A percentile compares a stretch with the other conserved stretches of the same genome.
These are phyloP conservation scores for Ectropis grisescens DNA, from an alignment of 1,140 invertebrate genomes.

Conservation along the genomic window DNA sequence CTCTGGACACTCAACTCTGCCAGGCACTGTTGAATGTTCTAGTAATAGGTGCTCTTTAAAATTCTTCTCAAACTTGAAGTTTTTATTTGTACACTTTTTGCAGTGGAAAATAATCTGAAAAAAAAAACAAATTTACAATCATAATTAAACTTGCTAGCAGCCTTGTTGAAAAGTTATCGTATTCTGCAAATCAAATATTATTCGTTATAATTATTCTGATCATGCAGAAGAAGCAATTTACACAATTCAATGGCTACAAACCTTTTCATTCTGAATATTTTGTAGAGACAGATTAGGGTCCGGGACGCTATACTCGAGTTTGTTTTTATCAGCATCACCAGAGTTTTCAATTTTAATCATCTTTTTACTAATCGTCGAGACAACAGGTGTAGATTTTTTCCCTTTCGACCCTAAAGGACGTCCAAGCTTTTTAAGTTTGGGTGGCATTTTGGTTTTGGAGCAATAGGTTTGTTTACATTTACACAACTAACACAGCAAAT, in stretches of 20 bases:
- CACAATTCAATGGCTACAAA: not conserved
- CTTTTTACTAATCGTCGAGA: too few relatives aligned
- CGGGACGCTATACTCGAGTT: too few relatives aligned
- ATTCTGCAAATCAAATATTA: not conserved
- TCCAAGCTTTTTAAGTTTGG: constrained; percentile 23
- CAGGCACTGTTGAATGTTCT: constrained; percentile 41
- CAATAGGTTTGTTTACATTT: constrained; percentile 7
- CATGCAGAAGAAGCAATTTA: not conserved
- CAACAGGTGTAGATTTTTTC: not conserved
- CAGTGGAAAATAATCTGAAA: constrained; percentile 30
- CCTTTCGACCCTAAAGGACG: not conserved
- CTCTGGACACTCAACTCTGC: constrained; percentile 32
- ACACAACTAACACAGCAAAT: constrained; percentile 1
- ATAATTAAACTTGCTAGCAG: too few relatives aligned
- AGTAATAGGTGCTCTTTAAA: constrained; percentile 27
- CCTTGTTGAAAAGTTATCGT: too few relatives aligned
- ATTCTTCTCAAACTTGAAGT: constrained; percentile 40
- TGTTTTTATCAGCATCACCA: not conserved
- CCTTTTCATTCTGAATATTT: not conserved
- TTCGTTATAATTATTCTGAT: not conserved
- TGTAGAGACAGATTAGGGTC: not conserved
- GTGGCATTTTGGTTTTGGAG: constrained; percentile 25
- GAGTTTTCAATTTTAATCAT: not conserved
- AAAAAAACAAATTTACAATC: too few relatives aligned
- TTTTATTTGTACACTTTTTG: constrained; percentile 38